Evolutionary conservation across 1,140 invertebrate species (phyloP), one percentile per base, ranked within the genome.

Genomic region (Cotesia chilonis): DNA sequence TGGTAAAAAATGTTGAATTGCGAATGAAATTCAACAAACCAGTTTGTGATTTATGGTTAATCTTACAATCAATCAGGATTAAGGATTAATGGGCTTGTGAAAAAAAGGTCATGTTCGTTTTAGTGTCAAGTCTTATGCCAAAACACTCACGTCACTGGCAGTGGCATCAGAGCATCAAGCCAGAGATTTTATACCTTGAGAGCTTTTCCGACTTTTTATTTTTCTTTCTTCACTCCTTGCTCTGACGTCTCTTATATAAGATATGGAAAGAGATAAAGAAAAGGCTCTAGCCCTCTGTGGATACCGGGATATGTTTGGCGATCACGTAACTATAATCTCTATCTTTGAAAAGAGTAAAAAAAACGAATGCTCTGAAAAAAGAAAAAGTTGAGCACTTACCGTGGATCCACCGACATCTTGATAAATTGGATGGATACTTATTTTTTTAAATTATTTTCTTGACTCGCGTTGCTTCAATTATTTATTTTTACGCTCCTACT

Each of bases 351-450:
- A 70, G 55, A 51, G 37, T 47, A 6, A 4, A 47, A 47, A 47
- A 47, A 47, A 47, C 10, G 10, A 28, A 28, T 2, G 28, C 28
- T 28, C 4, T 47, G 10, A 47, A 10, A 7, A 47, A 47, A 47
- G 41, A 47, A 47, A 47, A 47, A 47, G 41, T 47, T 47, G 10
- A 20, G 36, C 61, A 70, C 57, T 70, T 47, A 70, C 68, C 57
- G 59, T 70, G 68, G 47, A 47, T 70, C 57, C 55, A 61, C 57
- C 60, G 68, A 70, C 68, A 70, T 70, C 14, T 70, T 55, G 68
- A 38, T 47, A 14, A 57, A 17, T 55, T 28, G 17, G 68, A 59
- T n/a, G 37, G 17, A 41, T 70, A 61, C 38, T 12, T 20, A n/a
- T 20, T 12, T 35, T 28, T 68, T 57, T n/a, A 1, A 38, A 55